Base-by-base conservation (phyloP, 2,888 invertebrate genomes). In the Syrista parreyssii region DNA sequence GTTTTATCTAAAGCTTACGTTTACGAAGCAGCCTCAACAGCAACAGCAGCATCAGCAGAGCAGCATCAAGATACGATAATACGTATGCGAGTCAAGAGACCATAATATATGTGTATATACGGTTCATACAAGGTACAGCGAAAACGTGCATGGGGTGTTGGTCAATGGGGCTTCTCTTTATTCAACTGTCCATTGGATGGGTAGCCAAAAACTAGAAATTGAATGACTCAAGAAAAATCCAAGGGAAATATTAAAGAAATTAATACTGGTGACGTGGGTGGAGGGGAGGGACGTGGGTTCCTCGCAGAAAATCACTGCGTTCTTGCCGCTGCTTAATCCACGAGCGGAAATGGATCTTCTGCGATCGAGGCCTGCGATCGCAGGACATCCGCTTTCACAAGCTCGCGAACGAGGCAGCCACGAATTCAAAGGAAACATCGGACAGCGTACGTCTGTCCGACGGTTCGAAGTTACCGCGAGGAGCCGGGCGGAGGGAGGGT, bases 311-410 rank as follows among this genome's bases (percentile, higher is more conserved):
- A 72, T 15, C 15, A 6, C 1, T 1, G 40, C 15, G 73, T 68
- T 40, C 73, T 76, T 74, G 81, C 76, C 68, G 79, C 80, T 84
- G 84, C 86, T 15, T 40, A 15, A 15, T 40, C 40, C 40, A 0
- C 74, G 74, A n/a, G 33, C 86, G 85, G 86, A 87, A 84, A 82
- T 82, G 84, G 86, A 88, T 87, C 88, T 86, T 85, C 84, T 84
- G 86, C 86, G 88, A 90, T 88, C 87, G 91, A 91, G 91, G 91
- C 91, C 91, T 91, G 88, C 91, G 88, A 88, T 91, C 89, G 86
- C 88, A 85, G 85, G 84, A 86, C 88, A 89, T 88, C 88, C 82
- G 82, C 73, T 69, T 68, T 72, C 79, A 36, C 76, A 76, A 74
- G 68, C 15, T 30, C 73, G 75, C 74, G 76, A 68, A 30, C 40